Base-by-base conservation (phyloP, 1,140 invertebrate species). In the Gryllus bimaculatus region DNA sequence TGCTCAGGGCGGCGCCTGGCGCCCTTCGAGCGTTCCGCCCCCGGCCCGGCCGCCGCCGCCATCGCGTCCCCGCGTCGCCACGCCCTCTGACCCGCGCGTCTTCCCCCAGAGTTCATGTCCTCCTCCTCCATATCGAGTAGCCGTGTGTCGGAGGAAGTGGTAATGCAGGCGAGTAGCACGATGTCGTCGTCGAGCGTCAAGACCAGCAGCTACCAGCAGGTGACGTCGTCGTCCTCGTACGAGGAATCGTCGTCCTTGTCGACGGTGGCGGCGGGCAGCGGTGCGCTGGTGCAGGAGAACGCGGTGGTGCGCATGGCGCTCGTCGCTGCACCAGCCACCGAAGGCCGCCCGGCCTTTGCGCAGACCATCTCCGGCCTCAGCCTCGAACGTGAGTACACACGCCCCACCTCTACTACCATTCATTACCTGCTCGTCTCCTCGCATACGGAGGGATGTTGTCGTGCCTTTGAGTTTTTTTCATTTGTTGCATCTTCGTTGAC, bases 281-380 rank as follows among this genome's bases (percentile, higher is more conserved):
- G 18, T 18, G 54, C 54, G 10, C 10, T 18, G 10, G 18, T 66
- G 10, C 10, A 8, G 18, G 54, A 66, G 10, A 66, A 18, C 18
- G 54, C 54, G 54, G 54, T 66, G 54, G 54, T 66, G 54, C 54
- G 54, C 54, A 66, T 66, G 54, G 54, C 54, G 10, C 54, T 66
- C 54, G 54, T 66, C 10, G 54, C 54, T 7, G 74, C 78, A 47
- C 66, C 73, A 20, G 26, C 26, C 26, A 39, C 26, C 26, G 78
- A 80, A 48, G 80, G 80, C 8, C 76, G 78, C n/a, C 93, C 93
- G 0, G 85, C 89, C 39, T 93, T 95, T 82, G 86, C 88, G 13
- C 92, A 92, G 84, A 93, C 93, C 13, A 88, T 94, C 77, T 90
- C 92, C 85, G 93, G 93, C 81, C 89, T 90, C 79, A 92, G 88